phyloP scores from a whole-genome alignment of 2,888 invertebrate genomes.

The Platynereis dumerilii region DNA sequence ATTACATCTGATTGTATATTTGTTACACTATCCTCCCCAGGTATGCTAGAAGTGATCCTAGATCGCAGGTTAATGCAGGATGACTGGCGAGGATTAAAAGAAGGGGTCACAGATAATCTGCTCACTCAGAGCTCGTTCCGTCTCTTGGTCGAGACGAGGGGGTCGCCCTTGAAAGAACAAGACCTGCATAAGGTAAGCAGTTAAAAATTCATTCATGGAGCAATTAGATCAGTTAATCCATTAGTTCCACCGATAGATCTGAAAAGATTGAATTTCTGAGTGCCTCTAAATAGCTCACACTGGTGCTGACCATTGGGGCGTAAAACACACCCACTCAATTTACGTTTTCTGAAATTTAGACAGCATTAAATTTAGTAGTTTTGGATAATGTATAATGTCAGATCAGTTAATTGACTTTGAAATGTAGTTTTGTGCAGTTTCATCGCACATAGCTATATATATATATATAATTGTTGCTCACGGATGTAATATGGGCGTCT shows the following conservation, averaged over 20 bases:
- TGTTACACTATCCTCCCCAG: slow-evolving; percentile 34
- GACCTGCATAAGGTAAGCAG: background rate
- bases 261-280: too few relatives aligned
- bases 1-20: too few relatives aligned
- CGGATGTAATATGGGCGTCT: background rate
- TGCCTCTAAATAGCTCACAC: too few relatives aligned
- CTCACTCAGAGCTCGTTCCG: slow-evolving; percentile 46
- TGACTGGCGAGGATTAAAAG: slow-evolving; percentile 56
- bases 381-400: too few relatives aligned
- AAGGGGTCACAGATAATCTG: slow-evolving; percentile 54
- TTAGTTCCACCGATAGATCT: too few relatives aligned
- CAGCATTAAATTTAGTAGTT: too few relatives aligned
- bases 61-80: slow-evolving; percentile 54
- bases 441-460: background rate
- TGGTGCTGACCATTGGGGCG: too few relatives aligned
- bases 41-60: slow-evolving; percentile 58
- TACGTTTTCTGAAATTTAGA: too few relatives aligned
- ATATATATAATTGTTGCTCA: background rate
- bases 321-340: too few relatives aligned
- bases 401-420: too few relatives aligned
- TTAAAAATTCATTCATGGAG: background rate
- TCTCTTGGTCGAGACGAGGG: slow-evolving; percentile 46
- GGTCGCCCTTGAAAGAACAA: background rate
- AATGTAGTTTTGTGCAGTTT: too few relatives aligned
- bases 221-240: too few relatives aligned